phyloP scores from a whole-genome alignment of 92 coral and sea anemone species.

The Epizoanthus scotinus region DNA sequence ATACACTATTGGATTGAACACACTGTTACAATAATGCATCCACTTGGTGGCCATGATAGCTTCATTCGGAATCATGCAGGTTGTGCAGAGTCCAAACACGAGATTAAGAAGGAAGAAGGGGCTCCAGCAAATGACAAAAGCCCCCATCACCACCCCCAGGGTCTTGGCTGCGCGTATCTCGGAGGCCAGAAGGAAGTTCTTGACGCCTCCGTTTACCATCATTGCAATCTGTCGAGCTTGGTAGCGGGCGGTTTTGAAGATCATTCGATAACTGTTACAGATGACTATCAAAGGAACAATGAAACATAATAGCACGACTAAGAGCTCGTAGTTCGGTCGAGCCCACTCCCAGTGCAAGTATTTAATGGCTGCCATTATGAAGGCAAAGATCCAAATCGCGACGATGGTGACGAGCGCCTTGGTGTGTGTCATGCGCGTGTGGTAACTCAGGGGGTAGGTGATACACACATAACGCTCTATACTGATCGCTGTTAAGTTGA shows the following conservation, averaged over 20 bases:
- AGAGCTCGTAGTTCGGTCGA: constrained; percentile 77
- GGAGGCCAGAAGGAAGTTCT: constrained; percentile 85
- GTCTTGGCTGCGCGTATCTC: constrained; percentile 95
- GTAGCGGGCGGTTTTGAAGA: constrained; percentile 90
- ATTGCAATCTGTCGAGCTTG: constrained; percentile 92
- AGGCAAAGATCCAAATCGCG: constrained; percentile 79
- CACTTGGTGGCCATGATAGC: constrained; percentile 86
- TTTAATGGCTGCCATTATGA: constrained; percentile 72
- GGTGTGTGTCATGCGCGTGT: constrained; percentile 75
- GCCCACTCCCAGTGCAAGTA: constrained; percentile 62
- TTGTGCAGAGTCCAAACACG: constrained; percentile 67
- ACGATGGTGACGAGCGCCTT: constrained; percentile 70
- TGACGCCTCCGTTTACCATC: constrained; percentile 86
- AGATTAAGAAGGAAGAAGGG: constrained; percentile 83
- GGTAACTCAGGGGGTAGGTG: constrained; percentile 84
- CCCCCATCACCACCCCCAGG: constrained; percentile 91
- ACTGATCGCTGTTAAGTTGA: constrained; percentile 87
- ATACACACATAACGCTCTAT: constrained; percentile 91
- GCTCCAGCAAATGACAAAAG: constrained; percentile 91
- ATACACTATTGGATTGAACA: constrained; percentile 86
- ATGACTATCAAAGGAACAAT: constrained; percentile 79
- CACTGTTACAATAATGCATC: constrained; percentile 92
- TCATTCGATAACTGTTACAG: constrained; percentile 74
- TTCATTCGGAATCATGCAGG: constrained; percentile 55
- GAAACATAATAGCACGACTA: constrained; percentile 79